Evolutionary conservation across 2,888 invertebrate species (phyloP).

Genomic region (Andrena hattorfiana): DNA sequence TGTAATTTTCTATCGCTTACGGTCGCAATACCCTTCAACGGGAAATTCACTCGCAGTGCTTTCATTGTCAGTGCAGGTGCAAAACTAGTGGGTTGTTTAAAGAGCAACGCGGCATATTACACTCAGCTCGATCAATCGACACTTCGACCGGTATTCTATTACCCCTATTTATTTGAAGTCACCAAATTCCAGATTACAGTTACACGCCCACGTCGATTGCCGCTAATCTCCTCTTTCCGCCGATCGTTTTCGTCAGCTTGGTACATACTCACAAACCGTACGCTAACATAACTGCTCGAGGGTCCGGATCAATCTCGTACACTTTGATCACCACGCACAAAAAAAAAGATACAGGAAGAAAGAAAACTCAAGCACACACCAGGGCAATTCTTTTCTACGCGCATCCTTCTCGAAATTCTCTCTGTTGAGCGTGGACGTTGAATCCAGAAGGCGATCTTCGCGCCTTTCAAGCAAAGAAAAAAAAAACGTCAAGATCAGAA

Average conservation of each 20-base stretch:
- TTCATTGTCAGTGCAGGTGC: slow-evolving; percentile 53
- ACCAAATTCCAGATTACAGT: slow-evolving; percentile 39
- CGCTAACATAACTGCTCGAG: slow-evolving; percentile 41
- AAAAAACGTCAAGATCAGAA: background rate
- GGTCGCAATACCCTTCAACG: slow-evolving; percentile 8
- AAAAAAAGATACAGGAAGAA: background rate
- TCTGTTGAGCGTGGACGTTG: slow-evolving; percentile 25
- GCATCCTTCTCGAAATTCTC: slow-evolving; percentile 26
- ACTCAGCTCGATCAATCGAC: background rate
- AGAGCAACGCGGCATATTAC: background rate
- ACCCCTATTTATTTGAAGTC: slow-evolving; percentile 1
- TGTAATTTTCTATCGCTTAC: slow-evolving; percentile 34
- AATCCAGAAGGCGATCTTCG: slow-evolving; percentile 14
- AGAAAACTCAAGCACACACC: slow-evolving; percentile 20
- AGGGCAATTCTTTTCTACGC: slow-evolving; percentile 31
- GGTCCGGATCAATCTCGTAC: slow-evolving; percentile 44
- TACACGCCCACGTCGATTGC: slow-evolving; percentile 48
- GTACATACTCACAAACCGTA: slow-evolving; percentile 18
- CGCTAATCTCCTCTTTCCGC: slow-evolving; percentile 27
- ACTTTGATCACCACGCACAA: slow-evolving; percentile 18
- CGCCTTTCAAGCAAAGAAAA: background rate
- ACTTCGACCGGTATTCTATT: background rate
- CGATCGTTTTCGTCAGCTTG: slow-evolving; percentile 70
- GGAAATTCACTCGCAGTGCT: slow-evolving; percentile 58
- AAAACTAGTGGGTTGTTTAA: background rate